Conservation (phyloP, 2,113 vertebrate genomes). For the Columbina picui region DNA sequence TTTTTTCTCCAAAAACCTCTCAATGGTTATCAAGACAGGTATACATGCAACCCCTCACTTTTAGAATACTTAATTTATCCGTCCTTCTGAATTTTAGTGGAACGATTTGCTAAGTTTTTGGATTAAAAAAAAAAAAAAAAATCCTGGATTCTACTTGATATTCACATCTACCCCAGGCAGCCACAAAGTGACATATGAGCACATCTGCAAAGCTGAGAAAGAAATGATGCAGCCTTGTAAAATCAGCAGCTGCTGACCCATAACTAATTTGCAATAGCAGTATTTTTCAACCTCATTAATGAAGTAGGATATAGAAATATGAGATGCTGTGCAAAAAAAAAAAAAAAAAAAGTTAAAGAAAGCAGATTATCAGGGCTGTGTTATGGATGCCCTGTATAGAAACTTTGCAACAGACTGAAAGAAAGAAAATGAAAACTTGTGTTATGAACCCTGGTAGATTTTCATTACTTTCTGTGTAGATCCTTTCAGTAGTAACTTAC, state of each 20-base stretch:
- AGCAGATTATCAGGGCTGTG: neutral
- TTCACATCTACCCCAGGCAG: neutral
- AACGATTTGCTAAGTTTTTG: neutral
- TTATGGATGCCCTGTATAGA: neutral
- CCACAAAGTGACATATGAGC: neutral
- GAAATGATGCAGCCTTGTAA: conserved; percentile 3
- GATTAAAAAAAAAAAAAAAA: neutral
- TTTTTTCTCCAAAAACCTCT: neutral
- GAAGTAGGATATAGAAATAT: neutral
- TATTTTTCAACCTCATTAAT: conserved; percentile 41
- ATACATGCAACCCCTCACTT: neutral
- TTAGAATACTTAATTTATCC: neutral
- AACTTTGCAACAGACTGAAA: conserved; percentile 6
- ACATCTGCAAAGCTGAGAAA: neutral
- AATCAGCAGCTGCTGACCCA: conserved; percentile 49
- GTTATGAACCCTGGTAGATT: neutral
- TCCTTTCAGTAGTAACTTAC: conserved; percentile 4
- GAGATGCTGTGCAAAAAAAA: neutral
- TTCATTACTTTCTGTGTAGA: neutral
- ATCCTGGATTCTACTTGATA: neutral
- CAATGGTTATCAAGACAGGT: neutral
- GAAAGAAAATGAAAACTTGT: neutral
- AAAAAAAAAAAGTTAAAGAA: neutral
- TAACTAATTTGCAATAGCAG: conserved; percentile 5
- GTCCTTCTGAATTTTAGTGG: neutral